phyloP scores from a whole-genome alignment of 2,888 invertebrate species.

The Apoda limacodes region DNA sequence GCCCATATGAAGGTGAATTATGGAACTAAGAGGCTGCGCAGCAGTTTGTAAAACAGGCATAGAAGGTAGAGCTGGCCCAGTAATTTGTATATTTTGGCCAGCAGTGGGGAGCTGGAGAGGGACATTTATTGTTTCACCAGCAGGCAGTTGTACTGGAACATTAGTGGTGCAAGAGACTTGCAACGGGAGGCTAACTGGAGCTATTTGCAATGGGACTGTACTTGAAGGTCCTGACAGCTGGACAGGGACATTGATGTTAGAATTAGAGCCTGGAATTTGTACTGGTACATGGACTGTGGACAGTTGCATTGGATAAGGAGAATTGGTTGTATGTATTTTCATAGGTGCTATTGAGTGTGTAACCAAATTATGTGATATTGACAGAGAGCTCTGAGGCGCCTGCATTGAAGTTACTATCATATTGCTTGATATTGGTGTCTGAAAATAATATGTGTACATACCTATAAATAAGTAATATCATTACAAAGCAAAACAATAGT shows the following conservation, averaged over 20 bases:
- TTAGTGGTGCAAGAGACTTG: conserved; percentile 53
- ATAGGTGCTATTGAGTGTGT: conserved; percentile 59
- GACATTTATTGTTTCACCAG: conserved; percentile 58
- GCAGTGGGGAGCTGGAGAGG: conserved; percentile 49
- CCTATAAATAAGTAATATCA: conserved; percentile 12
- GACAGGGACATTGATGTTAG: conserved; percentile 59
- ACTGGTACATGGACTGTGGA: conserved; percentile 62
- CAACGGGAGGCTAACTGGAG: conserved; percentile 54
- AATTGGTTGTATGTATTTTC: conserved; percentile 50
- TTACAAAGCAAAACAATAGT: conserved; percentile 3
- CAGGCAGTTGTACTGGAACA: conserved; percentile 54
- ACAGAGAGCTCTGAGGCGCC: conserved; percentile 55
- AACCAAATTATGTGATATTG: conserved; percentile 54
- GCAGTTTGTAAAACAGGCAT: conserved; percentile 54
- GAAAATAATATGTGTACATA: conserved; percentile 33
- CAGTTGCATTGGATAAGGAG: conserved; percentile 52
- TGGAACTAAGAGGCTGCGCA: conserved; percentile 46
- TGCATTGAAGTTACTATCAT: conserved; percentile 64
- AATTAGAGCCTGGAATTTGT: conserved; percentile 56
- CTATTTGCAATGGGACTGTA: conserved; percentile 49
- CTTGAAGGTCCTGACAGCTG: conserved; percentile 50
- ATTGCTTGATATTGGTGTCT: conserved; percentile 63
- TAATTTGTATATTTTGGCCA: conserved; percentile 48
- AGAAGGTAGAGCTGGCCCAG: conserved; percentile 42
- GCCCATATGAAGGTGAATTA: conserved; percentile 61